These are phyloP conservation scores for Mandrillus leucophaeus DNA, from an alignment of 2,113 vertebrate species.

Conservation along the genomic window DNA sequence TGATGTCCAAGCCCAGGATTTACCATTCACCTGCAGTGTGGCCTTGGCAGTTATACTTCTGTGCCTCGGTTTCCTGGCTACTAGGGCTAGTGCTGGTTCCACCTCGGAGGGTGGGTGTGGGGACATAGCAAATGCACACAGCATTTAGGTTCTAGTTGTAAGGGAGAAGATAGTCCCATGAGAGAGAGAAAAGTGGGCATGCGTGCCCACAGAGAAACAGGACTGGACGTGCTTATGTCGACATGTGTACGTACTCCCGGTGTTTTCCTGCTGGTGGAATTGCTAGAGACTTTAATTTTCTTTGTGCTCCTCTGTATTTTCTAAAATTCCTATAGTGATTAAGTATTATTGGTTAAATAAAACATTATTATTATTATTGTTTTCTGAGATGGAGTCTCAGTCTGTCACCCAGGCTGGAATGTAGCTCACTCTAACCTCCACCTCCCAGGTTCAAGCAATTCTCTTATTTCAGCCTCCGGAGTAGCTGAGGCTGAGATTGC, in stretches of 20 bases:
- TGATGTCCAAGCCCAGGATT: neutral
- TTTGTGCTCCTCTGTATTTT: neutral
- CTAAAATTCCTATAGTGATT: neutral
- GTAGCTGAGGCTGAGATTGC: too few relatives aligned
- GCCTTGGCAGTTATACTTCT: neutral
- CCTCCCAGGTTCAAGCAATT: too few relatives aligned
- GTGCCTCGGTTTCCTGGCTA: neutral
- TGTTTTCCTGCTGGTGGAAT: neutral
- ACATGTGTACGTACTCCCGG: fast-evolving
- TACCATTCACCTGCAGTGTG: neutral
- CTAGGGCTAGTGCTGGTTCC: neutral
- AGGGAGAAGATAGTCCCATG: neutral
- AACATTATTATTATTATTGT: neutral
- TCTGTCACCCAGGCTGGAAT: too few relatives aligned
- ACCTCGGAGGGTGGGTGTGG: neutral
- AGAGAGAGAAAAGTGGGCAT: neutral
- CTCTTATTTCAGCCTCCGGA: too few relatives aligned
- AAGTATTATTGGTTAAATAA: neutral
- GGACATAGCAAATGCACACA: neutral
- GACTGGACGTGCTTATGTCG: fast-evolving
- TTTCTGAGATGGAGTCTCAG: too few relatives aligned
- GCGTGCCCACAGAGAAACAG: neutral
- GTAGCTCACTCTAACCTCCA: too few relatives aligned
- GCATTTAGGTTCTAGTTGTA: neutral
- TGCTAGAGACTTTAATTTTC: neutral